A percentile compares a stretch with the other conserved stretches of the same genome.
phyloP scores from a whole-genome alignment of 2,888 invertebrate genomes.

The Drosophila kuntzei region DNA sequence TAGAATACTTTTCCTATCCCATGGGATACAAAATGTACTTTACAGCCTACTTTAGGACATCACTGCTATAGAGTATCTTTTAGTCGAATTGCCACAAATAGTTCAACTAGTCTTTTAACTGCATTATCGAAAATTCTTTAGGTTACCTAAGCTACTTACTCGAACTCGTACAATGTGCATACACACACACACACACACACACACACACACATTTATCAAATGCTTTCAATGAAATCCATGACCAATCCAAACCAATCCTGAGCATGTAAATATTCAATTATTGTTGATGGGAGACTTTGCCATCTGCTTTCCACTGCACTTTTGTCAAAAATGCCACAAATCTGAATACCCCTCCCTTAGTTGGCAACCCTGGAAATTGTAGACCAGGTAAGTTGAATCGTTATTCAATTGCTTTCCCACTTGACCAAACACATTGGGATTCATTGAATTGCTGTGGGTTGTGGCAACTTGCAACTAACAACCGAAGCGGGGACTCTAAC shows the following conservation, averaged over 20 bases:
- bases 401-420: constrained; percentile 37
- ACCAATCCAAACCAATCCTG: constrained; percentile 5
- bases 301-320: background rate
- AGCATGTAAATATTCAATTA: constrained; percentile 64
- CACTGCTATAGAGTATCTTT: background rate
- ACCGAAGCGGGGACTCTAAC: constrained; percentile 1
- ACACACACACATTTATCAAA: constrained; percentile 16
- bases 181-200: constrained; percentile 1
- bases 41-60: too few relatives aligned
- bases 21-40: too few relatives aligned
- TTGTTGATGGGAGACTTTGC: constrained; percentile 3
- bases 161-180: constrained; percentile 14
- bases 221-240: constrained; percentile 28
- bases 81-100: background rate
- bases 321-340: constrained; percentile 9
- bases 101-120: background rate
- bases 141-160: constrained; percentile 42
- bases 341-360: background rate
- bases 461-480: constrained; percentile 13
- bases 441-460: constrained; percentile 30
- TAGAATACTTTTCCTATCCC: too few relatives aligned
- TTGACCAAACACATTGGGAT: constrained; percentile 36
- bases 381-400: constrained; percentile 1
- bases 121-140: constrained; percentile 14
- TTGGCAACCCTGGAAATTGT: background rate